Evolutionary conservation across 2,113 vertebrate species (phyloP), one percentile per base, ranked within the genome.

Genomic region (Cyanoderma ruficeps): DNA sequence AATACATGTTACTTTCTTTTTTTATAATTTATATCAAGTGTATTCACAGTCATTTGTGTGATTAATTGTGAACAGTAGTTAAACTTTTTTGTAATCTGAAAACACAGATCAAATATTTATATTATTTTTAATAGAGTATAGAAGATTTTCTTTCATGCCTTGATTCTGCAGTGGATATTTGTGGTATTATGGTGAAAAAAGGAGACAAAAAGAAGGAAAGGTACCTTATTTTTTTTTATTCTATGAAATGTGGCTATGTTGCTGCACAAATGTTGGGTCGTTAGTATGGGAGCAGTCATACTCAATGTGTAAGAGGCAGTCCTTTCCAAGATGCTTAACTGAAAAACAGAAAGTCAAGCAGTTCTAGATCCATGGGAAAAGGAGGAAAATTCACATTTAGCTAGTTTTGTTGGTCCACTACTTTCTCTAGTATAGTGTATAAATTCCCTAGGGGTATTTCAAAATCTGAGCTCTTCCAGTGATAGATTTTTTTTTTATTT

Each of bases 171-270:
- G 98, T 98, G 89, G 99, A 99, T 94, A 98, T 98, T 59, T 99
- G 99, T 92, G 98, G 98, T 89, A 98, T 99, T 94, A 98, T 99
- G 98, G 95, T 99, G 81, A 99, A 99, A 98, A 99, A 97, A 83
- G 99, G 98, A 84, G 99, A 99, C 96, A 99, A 99, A 96, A 99
- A 99, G 95, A 99, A 98, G 87, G 99, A 99, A 95, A 99, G 99
- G 99, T 99, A 98, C 70, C 14, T 74, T 93, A 37, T 60, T 64
- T 79, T 78, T 64, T 20, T 85, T 76, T 83, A 52, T 69, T 63
- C 21, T 88, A 2, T 80, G n/a, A 57, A 67, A 21, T 49, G 7
- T 65, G 56, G 11, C 41, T 87, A 17, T 59, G 11, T 33, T 57
- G 39, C 50, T 81, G 65, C n/a, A 50, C 17, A 65, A 25, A 27